Percentiles rank a stretch among this genome's conserved stretches.
These are phyloP conservation scores for Mnemiopsis leidyi DNA, from an alignment of 37 sponge, comb jelly and placozoan genomes.

Conservation along the genomic window DNA sequence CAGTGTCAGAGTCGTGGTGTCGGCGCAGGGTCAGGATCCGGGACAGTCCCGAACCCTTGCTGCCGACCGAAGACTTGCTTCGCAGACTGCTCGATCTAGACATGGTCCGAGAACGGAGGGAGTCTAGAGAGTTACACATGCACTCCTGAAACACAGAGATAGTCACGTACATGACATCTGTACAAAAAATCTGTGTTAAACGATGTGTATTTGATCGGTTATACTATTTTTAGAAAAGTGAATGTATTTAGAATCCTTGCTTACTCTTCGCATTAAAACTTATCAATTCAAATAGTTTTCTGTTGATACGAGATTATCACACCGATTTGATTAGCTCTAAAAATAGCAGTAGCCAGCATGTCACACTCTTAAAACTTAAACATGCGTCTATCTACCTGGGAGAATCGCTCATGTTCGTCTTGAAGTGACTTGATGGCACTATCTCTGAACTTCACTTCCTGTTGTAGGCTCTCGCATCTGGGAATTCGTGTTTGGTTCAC, in stretches of 20 bases:
- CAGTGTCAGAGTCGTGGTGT: conserved; percentile 31
- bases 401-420: not conserved
- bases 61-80: not conserved
- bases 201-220: too few relatives aligned
- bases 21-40: conserved; percentile 5
- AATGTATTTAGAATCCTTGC: too few relatives aligned
- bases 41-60: not conserved
- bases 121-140: not conserved
- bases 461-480: conserved; percentile 19
- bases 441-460: not conserved
- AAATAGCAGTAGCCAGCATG: too few relatives aligned
- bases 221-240: too few relatives aligned
- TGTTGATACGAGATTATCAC: too few relatives aligned
- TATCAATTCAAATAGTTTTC: too few relatives aligned
- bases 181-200: too few relatives aligned
- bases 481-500: too few relatives aligned
- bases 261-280: too few relatives aligned
- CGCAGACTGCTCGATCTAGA: conserved; percentile 22
- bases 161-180: too few relatives aligned
- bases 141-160: conserved; percentile 27
- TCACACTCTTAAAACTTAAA: not conserved
- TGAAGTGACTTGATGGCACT: conserved; percentile 5
- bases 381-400: not conserved
- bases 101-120: not conserved
- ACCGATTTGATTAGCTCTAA: too few relatives aligned